Conservation (phyloP, 2,113 vertebrate species). For the Pogona vitticeps region DNA sequence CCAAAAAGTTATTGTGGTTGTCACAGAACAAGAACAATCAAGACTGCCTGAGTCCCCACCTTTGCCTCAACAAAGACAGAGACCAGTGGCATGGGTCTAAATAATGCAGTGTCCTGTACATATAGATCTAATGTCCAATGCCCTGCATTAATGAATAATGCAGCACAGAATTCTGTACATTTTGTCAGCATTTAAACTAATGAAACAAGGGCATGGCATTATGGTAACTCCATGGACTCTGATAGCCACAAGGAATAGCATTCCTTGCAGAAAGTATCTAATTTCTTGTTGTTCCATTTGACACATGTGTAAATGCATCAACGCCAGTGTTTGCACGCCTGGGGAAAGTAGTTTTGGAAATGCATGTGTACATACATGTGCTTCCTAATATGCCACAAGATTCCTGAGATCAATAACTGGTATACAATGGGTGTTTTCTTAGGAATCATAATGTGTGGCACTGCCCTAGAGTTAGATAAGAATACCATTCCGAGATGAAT, state of each 20-base stretch:
- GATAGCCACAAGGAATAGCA: background rate
- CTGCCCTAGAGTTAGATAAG: background rate
- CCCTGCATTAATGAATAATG: background rate
- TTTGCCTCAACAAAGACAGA: background rate
- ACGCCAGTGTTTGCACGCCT: background rate
- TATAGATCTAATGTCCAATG: background rate
- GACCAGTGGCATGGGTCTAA: background rate
- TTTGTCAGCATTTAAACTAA: too few species aligned
- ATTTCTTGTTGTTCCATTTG: background rate
- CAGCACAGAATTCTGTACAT: background rate
- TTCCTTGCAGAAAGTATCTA: background rate
- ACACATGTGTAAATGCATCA: background rate
- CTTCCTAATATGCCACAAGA: background rate
- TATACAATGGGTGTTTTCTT: background rate
- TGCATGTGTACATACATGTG: background rate
- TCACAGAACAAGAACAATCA: background rate
- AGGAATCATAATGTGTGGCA: background rate
- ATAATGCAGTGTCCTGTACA: background rate
- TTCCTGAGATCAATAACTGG: background rate
- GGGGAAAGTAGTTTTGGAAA: background rate
- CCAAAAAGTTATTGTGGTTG: too few species aligned
- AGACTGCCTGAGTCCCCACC: background rate
- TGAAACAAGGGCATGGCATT: background rate
- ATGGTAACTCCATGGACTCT: background rate
- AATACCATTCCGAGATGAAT: conserved; percentile 21